Conservation (phyloP, 1,140 invertebrate species). For the Himalopsyche phryganea region DNA sequence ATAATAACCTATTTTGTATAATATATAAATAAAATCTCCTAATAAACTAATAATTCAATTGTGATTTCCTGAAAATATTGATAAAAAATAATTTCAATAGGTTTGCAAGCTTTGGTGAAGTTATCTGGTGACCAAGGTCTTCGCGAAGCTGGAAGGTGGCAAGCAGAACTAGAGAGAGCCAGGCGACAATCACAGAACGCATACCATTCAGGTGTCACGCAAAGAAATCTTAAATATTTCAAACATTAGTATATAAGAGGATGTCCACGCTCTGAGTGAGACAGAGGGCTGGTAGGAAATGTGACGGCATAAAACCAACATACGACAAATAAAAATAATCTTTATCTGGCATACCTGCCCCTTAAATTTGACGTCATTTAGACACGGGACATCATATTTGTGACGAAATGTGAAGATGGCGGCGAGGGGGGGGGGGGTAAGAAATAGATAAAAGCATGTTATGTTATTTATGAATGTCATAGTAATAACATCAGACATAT, state of each 20-base stretch:
- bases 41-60: not conserved
- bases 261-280: no score
- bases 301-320: no score
- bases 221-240: not conserved
- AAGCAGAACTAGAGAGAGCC: constrained; percentile 44
- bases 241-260: no score
- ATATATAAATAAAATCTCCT: not conserved
- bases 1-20: not conserved
- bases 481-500: no score
- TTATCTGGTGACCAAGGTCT: constrained; percentile 49
- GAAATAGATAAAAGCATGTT: not conserved
- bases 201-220: not conserved
- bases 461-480: no score
- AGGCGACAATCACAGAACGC: constrained; percentile 10
- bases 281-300: no score
- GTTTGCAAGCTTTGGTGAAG: constrained; percentile 50
- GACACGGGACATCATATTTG: no score
- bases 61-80: not conserved
- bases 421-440: no score
- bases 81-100: constrained; percentile 35
- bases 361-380: not conserved
- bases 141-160: constrained; percentile 46
- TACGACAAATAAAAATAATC: not conserved
- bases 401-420: no score
- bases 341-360: not conserved